Evolutionary conservation across 2,113 vertebrate species (phyloP).

Genomic region (Tragelaphus strepsiceros): DNA sequence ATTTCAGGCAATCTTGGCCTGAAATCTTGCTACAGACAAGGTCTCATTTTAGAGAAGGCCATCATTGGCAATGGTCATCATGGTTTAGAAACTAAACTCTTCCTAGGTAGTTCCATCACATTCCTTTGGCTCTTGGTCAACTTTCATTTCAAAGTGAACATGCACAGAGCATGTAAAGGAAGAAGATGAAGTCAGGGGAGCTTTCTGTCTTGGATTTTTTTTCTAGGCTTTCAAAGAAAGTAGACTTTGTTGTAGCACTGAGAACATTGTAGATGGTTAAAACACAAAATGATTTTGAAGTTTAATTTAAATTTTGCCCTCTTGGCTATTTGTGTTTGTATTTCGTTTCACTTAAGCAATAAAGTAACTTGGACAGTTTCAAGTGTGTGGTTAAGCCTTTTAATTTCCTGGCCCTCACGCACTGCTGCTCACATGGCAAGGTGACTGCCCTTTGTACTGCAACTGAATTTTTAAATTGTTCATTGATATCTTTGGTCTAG

Average conservation of each 20-base stretch:
- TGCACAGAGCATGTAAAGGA: background rate
- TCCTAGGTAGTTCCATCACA: background rate
- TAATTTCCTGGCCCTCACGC: slow-evolving; percentile 45
- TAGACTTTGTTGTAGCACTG: background rate
- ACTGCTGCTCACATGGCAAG: background rate
- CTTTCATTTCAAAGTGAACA: background rate
- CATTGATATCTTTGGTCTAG: background rate
- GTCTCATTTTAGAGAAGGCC: background rate
- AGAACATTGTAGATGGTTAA: background rate
- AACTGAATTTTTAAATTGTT: background rate
- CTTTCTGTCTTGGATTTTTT: background rate
- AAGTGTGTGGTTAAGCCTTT: background rate
- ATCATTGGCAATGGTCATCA: rapidly evolving
- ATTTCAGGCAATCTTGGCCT: background rate
- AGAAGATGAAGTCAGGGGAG: background rate
- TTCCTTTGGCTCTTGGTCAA: background rate
- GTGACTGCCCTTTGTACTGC: background rate
- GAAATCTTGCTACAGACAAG: background rate
- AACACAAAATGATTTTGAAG: slow-evolving; percentile 57
- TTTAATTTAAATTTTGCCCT: slow-evolving; percentile 61
- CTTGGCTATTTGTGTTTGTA: slow-evolving; percentile 32
- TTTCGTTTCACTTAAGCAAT: slow-evolving; percentile 19
- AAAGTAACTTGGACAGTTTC: slow-evolving; percentile 9
- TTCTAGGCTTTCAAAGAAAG: background rate
- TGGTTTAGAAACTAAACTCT: background rate